Base-by-base conservation (phyloP, 2,888 invertebrate species). In the Aquatica leii region DNA sequence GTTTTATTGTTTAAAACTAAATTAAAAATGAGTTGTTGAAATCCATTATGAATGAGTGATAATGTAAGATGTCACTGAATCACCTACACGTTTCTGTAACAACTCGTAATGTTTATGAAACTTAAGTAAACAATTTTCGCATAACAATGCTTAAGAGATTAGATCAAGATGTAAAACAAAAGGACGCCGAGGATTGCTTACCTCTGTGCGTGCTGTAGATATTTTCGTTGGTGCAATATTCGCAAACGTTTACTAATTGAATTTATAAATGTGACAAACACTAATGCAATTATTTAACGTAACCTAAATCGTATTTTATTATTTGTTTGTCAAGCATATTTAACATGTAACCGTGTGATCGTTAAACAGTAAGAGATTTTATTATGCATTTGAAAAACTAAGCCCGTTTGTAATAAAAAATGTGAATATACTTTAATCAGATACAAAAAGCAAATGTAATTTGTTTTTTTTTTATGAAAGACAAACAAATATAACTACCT, bases 321-420 rank as follows among this genome's bases (percentile, higher is more conserved):
- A 46, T 20, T 35, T 62, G 57, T 54, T 54, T 46, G 21, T 40
- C 40, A 21, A 49, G 51, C 55, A 61, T 62, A 50, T 37, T 58
- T 58, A 55, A 48, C 58, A 46, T 46, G 50, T 63, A 61, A 65
- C 64, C 68, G 68, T 68, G 68, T 64, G 68, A 68, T 68, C 59
- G 49, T 66, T 48, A 68, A 68, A 68, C 60, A 68, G 62, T 66
- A 59, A 65, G 66, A 62, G 68, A 59, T 64, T 63, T 62, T 53
- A 20, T 15, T 51, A 31, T 31, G 31, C 4, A 8, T 43, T 17
- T 43, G 41, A 43, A 17, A 43, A 43, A n/a, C n/a, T n/a, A n/a
- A n/a, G n/a, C n/a, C n/a, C n/a, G n/a, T n/a, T n/a, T n/a, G n/a
- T n/a, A n/a, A n/a, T n/a, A n/a, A n/a, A n/a, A n/a, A n/a, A n/a